These are phyloP conservation scores for Betta splendens DNA, from an alignment of 2,797 vertebrate genomes.

Conservation along the genomic window DNA sequence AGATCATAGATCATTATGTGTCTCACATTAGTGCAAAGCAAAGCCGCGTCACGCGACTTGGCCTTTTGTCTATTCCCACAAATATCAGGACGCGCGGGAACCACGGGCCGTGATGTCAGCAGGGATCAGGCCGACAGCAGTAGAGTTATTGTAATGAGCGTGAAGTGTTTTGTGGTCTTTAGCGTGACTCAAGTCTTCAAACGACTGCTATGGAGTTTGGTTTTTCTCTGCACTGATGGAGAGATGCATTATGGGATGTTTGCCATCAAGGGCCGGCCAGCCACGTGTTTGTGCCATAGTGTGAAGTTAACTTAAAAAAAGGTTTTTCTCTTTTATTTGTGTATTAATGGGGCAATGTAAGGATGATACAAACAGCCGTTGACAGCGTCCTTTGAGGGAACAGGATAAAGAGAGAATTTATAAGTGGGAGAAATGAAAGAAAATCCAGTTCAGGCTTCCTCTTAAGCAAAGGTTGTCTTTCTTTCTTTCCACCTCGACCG, in stretches of 20 bases:
- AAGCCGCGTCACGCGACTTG: not conserved
- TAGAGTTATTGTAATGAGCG: constrained; percentile 42
- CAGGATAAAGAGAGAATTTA: constrained; percentile 45
- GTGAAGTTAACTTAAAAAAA: not conserved
- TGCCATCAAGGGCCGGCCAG: not conserved
- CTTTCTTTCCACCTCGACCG: constrained; percentile 15
- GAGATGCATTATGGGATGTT: not conserved
- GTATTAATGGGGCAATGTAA: not conserved
- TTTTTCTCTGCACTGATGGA: constrained; percentile 7
- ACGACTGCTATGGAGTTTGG: constrained; percentile 7
- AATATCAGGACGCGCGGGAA: not conserved
- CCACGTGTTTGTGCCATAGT: constrained; percentile 2
- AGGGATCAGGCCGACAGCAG: constrained; percentile 41
- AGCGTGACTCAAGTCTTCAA: constrained; percentile 33
- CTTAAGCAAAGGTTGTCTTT: constrained; percentile 9
- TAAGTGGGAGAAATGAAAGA: constrained; percentile 29
- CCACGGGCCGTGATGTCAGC: not conserved
- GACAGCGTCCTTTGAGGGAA: constrained; percentile 33
- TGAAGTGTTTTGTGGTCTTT: constrained; percentile 11
- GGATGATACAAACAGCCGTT: constrained; percentile 14
- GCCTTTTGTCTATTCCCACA: not conserved
- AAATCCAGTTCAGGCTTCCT: constrained; percentile 15
- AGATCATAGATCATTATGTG: not conserved
- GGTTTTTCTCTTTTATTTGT: constrained; percentile 1
- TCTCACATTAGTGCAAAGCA: not conserved